Evolutionary conservation across 2,888 invertebrate species (phyloP), one percentile per base, ranked within the genome.

Genomic region (Acanthosepion pharaonis): DNA sequence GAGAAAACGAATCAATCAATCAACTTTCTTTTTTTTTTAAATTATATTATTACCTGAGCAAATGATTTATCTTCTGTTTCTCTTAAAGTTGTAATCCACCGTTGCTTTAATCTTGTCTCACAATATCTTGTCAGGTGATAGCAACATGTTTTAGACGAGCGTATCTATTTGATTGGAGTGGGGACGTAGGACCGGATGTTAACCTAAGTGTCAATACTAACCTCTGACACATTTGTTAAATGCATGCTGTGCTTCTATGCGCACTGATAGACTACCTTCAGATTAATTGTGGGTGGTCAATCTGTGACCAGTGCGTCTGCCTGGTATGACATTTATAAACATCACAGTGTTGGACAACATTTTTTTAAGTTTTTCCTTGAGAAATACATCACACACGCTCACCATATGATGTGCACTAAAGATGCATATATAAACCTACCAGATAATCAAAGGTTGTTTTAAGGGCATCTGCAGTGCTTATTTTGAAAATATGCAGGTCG

Each of bases 251-350:
- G 78, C 23, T 78, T 78, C 78, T n/a, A 78, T 18, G n/a, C 78
- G 78, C n/a, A n/a, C 9, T n/a, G 78, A 78, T 78, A 78, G 23
- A 33, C 78, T 78, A 33, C 78, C 33, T 78, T n/a, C 78, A 78
- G 11, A 78, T 78, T 78, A n/a, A 78, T n/a, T 78, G 78, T 78
- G 78, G 78, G 78, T 78, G 78, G 78, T 78, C 78, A 78, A 78
- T 33, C 15, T n/a, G 78, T 23, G 78, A n/a, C 78, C 33, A 78
- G 11, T 78, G 78, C 33, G 78, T 33, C 78, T 78, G 78, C n/a
- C 33, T 78, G 15, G 33, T 33, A 33, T 78, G 78, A 78, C 78
- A 78, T 78, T 78, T 78, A 78, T 78, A 78, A 78, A 78, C 78
- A 78, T 78, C 78, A 11, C 78, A 11, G 33, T 78, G n/a, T 78